These are phyloP conservation scores for Pogonocherus hispidulus DNA, from an alignment of 2,888 invertebrate species.

Conservation along the genomic window DNA sequence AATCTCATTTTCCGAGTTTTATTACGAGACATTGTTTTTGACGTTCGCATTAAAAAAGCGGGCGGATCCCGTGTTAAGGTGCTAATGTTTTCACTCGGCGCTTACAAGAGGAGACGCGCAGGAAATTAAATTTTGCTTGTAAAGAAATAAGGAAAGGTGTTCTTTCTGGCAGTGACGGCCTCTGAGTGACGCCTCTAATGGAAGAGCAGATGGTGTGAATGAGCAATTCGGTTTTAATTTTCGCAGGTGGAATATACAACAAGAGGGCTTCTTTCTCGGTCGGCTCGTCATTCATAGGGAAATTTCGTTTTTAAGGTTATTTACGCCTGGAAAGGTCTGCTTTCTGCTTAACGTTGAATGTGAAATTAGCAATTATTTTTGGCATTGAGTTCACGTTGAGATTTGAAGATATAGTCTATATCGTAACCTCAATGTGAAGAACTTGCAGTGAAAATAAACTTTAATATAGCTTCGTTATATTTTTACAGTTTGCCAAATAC, in stretches of 20 bases:
- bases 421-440: too few relatives aligned
- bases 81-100: constrained; percentile 69
- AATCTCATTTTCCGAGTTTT: constrained; percentile 58
- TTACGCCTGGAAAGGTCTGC: not conserved
- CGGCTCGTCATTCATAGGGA: constrained; percentile 59
- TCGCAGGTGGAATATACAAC: constrained; percentile 62
- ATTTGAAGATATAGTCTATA: not conserved
- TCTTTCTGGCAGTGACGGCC: constrained; percentile 66
- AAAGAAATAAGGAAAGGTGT: constrained; percentile 69
- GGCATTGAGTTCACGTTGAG: not conserved
- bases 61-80: constrained; percentile 62
- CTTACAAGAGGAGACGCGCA: constrained; percentile 63
- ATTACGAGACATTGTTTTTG: constrained; percentile 65
- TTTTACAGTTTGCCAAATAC: too few relatives aligned
- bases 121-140: constrained; percentile 70
- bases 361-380: constrained; percentile 4
- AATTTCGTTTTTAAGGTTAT: constrained; percentile 53
- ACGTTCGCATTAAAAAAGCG: constrained; percentile 64
- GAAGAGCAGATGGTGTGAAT: constrained; percentile 69
- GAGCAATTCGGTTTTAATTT: constrained; percentile 70
- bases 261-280: constrained; percentile 32
- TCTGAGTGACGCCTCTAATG: constrained; percentile 66
- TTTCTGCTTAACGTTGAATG: not conserved
- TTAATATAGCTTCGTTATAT: too few relatives aligned
- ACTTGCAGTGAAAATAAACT: too few relatives aligned